phyloP scores from a whole-genome alignment of 2,888 invertebrate species.

The Polydrusus tereticollis region DNA sequence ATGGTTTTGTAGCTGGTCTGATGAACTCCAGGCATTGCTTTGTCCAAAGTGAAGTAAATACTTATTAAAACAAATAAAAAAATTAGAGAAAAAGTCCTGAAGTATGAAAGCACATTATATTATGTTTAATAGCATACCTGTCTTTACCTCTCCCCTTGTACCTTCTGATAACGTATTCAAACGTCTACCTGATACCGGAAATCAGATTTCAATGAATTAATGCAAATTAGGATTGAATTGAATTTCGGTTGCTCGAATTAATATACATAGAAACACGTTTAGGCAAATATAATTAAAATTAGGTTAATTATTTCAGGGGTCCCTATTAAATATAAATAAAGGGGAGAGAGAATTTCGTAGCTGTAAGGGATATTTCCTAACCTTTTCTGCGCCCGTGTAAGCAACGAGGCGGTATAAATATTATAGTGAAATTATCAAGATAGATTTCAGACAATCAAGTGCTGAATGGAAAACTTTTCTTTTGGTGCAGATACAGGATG shows the following conservation, averaged over 20 bases:
- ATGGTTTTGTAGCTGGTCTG: too few relatives aligned
- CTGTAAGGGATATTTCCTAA: not conserved
- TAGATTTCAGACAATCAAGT: too few relatives aligned
- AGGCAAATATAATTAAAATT: not conserved
- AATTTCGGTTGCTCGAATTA: slow-evolving; percentile 13
- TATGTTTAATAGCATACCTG: too few relatives aligned
- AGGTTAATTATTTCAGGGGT: slow-evolving; percentile 1
- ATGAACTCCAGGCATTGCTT: too few relatives aligned
- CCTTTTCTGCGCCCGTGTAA: not conserved
- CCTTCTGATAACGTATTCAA: slow-evolving; percentile 12
- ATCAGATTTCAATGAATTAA: slow-evolving; percentile 24
- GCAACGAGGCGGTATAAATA: too few relatives aligned
- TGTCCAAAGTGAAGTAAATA: too few relatives aligned
- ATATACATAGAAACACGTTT: slow-evolving; percentile 14
- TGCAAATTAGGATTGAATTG: slow-evolving; percentile 24
- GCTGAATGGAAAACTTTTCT: too few relatives aligned
- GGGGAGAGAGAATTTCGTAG: not conserved
- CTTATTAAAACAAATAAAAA: too few relatives aligned
- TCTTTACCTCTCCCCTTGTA: not conserved
- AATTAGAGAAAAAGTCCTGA: too few relatives aligned
- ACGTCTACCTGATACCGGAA: slow-evolving; percentile 23
- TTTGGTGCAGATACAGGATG: too few relatives aligned
- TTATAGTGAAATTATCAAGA: too few relatives aligned
- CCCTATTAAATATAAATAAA: not conserved
- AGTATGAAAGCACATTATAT: too few relatives aligned